Conservation (phyloP, 2,797 vertebrate species). For the Australoheros facetus region DNA sequence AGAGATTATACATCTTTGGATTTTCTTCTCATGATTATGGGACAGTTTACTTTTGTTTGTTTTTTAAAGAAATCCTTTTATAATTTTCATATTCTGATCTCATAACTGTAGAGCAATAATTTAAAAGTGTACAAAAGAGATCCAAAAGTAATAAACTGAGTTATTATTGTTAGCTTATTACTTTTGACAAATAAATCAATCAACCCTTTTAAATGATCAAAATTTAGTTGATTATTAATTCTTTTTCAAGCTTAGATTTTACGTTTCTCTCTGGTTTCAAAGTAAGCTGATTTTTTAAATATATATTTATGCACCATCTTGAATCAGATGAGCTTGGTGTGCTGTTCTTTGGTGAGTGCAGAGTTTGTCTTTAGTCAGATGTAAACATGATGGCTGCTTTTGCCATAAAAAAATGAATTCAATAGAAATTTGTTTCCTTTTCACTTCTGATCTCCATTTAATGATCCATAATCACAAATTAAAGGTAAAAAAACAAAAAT, state of each 20-base stretch:
- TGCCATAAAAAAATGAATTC: neutral
- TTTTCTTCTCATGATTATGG: no score
- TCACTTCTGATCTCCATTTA: neutral
- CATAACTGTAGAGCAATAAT: neutral
- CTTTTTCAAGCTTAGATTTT: neutral
- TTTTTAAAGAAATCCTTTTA: no score
- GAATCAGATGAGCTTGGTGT: neutral
- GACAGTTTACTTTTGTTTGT: no score
- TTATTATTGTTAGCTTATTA: no score
- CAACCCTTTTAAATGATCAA: neutral
- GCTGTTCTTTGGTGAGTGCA: neutral
- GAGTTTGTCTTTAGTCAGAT: neutral
- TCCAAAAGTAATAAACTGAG: no score
- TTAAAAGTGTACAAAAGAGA: neutral
- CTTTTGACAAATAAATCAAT: neutral
- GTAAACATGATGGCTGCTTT: neutral
- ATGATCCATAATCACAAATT: neutral
- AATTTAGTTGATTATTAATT: fast-evolving
- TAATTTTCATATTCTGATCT: neutral
- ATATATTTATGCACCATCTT: neutral
- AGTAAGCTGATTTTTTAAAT: neutral
- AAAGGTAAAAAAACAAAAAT: neutral
- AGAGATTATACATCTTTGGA: no score
- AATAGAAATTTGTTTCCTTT: neutral
- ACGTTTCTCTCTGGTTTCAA: neutral